Percentiles rank a stretch among this genome's conserved stretches.
Evolutionary conservation across 1,140 invertebrate species (phyloP).

Genomic region (Tetragnatha versicolor): DNA sequence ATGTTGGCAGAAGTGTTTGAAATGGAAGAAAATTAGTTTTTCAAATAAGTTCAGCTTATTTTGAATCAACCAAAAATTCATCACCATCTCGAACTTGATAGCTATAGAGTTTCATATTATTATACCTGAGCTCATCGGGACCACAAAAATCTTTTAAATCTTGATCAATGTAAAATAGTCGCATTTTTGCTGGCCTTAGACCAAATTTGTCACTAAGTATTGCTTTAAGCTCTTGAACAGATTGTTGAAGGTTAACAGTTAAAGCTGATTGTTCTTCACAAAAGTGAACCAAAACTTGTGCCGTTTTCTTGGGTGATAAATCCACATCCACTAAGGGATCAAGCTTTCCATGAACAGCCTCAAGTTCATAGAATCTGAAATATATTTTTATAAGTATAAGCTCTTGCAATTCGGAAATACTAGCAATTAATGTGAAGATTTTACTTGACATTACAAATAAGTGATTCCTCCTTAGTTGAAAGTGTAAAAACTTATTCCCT

Average conservation of each 20-base stretch:
- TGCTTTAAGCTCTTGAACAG: conserved; percentile 58
- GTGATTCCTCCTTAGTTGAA: too few relatives aligned
- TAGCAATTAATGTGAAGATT: too few relatives aligned
- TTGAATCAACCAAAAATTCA: conserved; percentile 83
- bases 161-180: conserved; percentile 81
- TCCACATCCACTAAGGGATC: conserved; percentile 86
- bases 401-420: too few relatives aligned
- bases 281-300: conserved; percentile 82
- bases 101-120: conserved; percentile 86
- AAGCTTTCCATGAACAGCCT: conserved; percentile 82
- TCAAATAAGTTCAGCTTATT: conserved; percentile 55
- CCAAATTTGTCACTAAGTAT: conserved; percentile 66
- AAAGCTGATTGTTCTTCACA: conserved; percentile 71
- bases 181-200: conserved; percentile 81
- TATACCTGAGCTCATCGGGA: conserved; percentile 86
- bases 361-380: conserved; percentile 79
- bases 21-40: too few relatives aligned
- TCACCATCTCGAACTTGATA: conserved; percentile 90
- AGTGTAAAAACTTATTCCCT: too few relatives aligned
- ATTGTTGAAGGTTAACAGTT: conserved; percentile 57
- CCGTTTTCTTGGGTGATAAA: conserved; percentile 82
- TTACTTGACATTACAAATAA: too few relatives aligned
- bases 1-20: too few relatives aligned
- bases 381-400: too few relatives aligned
- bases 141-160: conserved; percentile 70